Evolutionary conservation across 2,113 vertebrate genomes (phyloP).

Genomic region (Myocastor coypus): DNA sequence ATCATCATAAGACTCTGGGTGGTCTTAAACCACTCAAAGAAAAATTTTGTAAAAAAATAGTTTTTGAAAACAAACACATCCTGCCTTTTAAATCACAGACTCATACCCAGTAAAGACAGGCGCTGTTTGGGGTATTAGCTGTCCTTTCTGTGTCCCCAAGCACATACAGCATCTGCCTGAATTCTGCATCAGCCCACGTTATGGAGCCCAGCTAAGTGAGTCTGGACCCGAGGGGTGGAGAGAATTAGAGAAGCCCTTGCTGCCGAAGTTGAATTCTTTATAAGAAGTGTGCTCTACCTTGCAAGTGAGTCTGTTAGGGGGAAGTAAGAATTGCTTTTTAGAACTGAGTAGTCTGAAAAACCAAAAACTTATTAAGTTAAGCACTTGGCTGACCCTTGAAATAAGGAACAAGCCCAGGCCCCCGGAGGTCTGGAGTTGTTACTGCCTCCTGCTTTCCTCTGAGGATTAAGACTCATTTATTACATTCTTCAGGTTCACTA

Average conservation of each 20-base stretch:
- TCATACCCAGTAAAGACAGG: background rate
- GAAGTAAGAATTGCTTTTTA: background rate
- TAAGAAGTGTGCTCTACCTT: background rate
- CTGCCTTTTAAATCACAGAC: background rate
- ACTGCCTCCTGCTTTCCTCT: background rate
- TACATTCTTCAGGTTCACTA: background rate
- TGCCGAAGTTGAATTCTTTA: background rate
- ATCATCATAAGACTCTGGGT: background rate
- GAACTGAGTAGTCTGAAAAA: background rate
- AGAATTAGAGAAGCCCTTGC: background rate
- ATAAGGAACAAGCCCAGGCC: background rate
- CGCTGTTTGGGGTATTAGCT: background rate
- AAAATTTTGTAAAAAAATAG: slow-evolving; percentile 7
- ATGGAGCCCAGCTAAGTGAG: too few species aligned
- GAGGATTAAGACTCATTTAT: background rate
- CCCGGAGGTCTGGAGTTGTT: background rate
- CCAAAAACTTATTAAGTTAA: background rate
- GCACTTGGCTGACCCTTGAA: background rate
- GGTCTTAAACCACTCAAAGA: background rate
- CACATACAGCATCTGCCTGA: background rate
- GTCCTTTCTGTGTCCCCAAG: background rate
- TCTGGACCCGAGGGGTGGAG: background rate
- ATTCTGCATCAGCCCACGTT: background rate
- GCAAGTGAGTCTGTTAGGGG: background rate
- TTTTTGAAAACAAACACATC: background rate